Evolutionary conservation across 2,797 vertebrate species (phyloP).

Genomic region (Enteromius viviparus): DNA sequence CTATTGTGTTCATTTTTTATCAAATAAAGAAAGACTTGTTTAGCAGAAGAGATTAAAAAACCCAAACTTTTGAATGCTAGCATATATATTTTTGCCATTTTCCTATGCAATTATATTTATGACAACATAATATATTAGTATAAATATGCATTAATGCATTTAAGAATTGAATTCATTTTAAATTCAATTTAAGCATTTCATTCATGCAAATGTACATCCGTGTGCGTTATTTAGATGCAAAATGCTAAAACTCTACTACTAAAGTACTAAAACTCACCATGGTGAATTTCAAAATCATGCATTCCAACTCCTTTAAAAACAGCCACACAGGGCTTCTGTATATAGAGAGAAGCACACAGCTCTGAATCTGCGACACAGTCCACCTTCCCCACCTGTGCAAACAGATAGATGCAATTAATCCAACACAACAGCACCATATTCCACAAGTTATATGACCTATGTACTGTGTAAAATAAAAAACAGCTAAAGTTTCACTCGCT

Average conservation of each 20-base stretch:
- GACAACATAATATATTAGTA: background rate
- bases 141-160: background rate
- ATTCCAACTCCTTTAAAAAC: slow-evolving; percentile 95
- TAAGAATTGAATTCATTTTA: too few species aligned
- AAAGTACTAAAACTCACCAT: slow-evolving; percentile 79
- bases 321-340: slow-evolving; percentile 86
- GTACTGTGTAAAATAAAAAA: background rate
- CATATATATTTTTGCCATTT: background rate
- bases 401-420: slow-evolving; percentile 23
- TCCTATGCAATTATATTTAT: background rate
- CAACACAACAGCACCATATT: background rate
- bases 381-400: slow-evolving; percentile 87
- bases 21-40: background rate
- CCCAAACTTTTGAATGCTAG: background rate
- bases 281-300: slow-evolving; percentile 94
- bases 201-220: background rate
- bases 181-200: too few species aligned
- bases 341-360: slow-evolving; percentile 87
- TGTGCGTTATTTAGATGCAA: background rate
- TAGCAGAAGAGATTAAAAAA: background rate
- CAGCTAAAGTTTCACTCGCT: background rate
- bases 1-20: background rate
- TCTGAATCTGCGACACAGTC: slow-evolving; percentile 82
- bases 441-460: background rate
- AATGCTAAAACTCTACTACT: too few species aligned